Evolutionary conservation across 2,797 vertebrate genomes (phyloP), one percentile per base, ranked within the genome.

Genomic region (Muscicapa striata): DNA sequence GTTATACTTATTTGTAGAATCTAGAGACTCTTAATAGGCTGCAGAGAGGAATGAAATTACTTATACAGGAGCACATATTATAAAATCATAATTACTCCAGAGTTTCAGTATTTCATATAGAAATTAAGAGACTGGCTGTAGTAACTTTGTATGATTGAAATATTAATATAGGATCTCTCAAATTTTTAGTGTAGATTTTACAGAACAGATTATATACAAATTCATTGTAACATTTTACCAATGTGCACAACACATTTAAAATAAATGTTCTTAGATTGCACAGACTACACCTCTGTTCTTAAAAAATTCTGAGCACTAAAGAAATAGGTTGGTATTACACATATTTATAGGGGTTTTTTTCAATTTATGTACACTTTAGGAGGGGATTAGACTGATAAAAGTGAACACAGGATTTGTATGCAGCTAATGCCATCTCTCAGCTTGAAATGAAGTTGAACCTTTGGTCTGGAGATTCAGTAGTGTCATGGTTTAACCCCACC

Each of bases 151-250:
- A 92, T 90, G 2, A 91, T 90, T 87, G 40, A 94, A 94, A 74
- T 94, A 94, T 88, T 96, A 87, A 96, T 78, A 78, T 58, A 82
- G 62, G 27, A 75, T 24, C 29, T 63, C 59, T 63, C 3, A 1
- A 68, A 63, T 94, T 96, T 95, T 95, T 57, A 88, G 29, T 22
- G 24, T 38, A 70, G 23, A 67, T 94, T 96, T 94, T 92, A 74
- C 62, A 81, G 14, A 90, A 51, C 36, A 94, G 43, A 13, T 85
- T 90, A 63, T 91, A 83, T 70, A 90, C 40, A 92, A 79, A 94
- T 96, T 95, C 66, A 57, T 93, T 72, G 82, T 82, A 92, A 36
- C 69, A 21, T 59, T 30, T 91, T 93, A 66, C n/a, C 67, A 95
- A 29, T 27, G 5, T 41, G 9, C 45, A 54, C n/a, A 30, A 5